Evolutionary conservation across 2,888 invertebrate species (phyloP).

Genomic region (Drosophila monieri): DNA sequence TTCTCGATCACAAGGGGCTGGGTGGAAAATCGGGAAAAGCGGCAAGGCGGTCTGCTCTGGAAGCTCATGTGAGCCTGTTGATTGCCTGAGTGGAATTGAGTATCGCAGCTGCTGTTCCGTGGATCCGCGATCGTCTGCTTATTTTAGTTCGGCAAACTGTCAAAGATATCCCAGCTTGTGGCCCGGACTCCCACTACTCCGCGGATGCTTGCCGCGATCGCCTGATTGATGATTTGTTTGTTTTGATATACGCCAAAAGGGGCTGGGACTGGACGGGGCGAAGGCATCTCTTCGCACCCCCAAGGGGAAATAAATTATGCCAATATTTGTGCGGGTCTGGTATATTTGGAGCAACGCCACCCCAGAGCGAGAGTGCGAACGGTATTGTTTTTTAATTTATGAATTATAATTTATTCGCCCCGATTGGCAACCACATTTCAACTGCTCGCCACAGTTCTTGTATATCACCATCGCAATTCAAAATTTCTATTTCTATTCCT

Average conservation of each 20-base stretch:
- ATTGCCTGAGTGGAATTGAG: constrained; percentile 74
- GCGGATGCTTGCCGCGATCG: constrained; percentile 59
- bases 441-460: constrained; percentile 35
- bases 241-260: constrained; percentile 65
- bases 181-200: constrained; percentile 17
- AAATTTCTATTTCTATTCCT: constrained; percentile 27
- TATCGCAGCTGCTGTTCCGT: constrained; percentile 53
- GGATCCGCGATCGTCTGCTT: constrained; percentile 41
- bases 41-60: constrained; percentile 2
- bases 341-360: constrained; percentile 51
- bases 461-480: constrained; percentile 43
- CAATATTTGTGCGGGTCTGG: constrained; percentile 50
- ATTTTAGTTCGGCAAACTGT: constrained; percentile 72
- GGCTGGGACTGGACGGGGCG: constrained; percentile 6
- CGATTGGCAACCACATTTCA: constrained; percentile 52
- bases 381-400: constrained; percentile 65
- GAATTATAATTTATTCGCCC: constrained; percentile 70
- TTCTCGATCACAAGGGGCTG: constrained; percentile 10
- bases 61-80: constrained; percentile 57
- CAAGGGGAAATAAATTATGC: constrained; percentile 46
- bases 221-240: constrained; percentile 82
- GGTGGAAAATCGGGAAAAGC: constrained; percentile 3
- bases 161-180: constrained; percentile 75
- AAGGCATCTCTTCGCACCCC: constrained; percentile 72
- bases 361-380: constrained; percentile 52